phyloP scores from a whole-genome alignment of 2,888 invertebrate genomes.

The Parapristionchus giblindavisi region DNA sequence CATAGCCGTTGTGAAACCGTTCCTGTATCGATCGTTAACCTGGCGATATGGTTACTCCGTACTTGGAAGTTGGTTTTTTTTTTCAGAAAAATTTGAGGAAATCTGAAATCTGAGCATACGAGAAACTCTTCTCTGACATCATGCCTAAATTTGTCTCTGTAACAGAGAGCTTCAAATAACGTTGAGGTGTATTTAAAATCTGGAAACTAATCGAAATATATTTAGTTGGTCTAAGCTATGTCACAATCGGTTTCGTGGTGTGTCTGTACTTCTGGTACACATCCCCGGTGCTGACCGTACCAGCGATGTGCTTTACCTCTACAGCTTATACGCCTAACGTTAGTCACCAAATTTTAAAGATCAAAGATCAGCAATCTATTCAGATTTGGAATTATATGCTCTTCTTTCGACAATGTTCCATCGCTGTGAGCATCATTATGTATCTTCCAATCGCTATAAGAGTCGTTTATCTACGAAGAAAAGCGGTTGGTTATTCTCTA shows the following conservation, averaged over 20 bases:
- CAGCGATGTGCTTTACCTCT: slow-evolving; percentile 35
- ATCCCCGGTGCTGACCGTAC: neutral
- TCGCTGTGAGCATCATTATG: slow-evolving; percentile 24
- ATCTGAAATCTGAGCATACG: neutral
- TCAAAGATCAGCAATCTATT: neutral
- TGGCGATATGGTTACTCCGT: slow-evolving; percentile 30
- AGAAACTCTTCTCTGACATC: neutral
- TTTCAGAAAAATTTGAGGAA: neutral
- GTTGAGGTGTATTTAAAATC: neutral
- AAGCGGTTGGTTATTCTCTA: slow-evolving; percentile 1
- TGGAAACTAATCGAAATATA: neutral
- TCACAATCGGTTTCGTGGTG: slow-evolving; percentile 11
- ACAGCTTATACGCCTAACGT: slow-evolving; percentile 36
- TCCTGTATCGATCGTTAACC: slow-evolving; percentile 29
- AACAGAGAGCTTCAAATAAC: neutral
- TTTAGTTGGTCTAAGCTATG: slow-evolving; percentile 31
- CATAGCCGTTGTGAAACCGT: slow-evolving; percentile 18
- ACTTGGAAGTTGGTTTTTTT: neutral
- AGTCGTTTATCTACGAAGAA: slow-evolving; percentile 7
- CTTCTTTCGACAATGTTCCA: slow-evolving; percentile 36
- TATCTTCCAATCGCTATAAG: slow-evolving; percentile 28
- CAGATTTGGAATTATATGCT: slow-evolving; percentile 39
- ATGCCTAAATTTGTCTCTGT: neutral
- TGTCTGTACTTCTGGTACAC: slow-evolving; percentile 34
- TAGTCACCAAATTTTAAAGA: neutral